phyloP scores from a whole-genome alignment of 2,797 vertebrate species.

The Apogon hyalosoma region DNA sequence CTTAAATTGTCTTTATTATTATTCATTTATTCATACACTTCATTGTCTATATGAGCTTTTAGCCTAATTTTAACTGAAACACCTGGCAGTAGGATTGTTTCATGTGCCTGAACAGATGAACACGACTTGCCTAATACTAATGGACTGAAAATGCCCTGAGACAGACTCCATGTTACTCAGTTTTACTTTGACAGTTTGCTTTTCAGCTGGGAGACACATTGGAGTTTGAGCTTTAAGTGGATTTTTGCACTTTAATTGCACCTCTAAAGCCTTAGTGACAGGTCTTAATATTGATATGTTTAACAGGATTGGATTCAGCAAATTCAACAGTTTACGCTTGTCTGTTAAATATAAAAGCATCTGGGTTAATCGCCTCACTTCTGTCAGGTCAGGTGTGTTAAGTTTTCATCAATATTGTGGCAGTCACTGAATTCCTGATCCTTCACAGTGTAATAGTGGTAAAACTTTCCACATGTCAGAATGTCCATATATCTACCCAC shows the following conservation, averaged over 20 bases:
- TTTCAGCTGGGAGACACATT: not conserved
- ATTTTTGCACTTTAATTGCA: not conserved
- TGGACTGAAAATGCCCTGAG: not conserved
- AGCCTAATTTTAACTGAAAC: too few relatives aligned
- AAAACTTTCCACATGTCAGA: conserved; percentile 32
- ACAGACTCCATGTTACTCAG: not conserved
- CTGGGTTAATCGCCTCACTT: not conserved
- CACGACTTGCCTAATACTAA: too few relatives aligned
- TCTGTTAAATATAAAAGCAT: not conserved
- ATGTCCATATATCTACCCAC: not conserved
- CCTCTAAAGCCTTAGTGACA: not conserved
- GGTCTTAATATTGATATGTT: not conserved
- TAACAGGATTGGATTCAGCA: not conserved
- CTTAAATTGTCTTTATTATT: too few relatives aligned
- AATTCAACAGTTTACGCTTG: not conserved
- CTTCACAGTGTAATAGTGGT: conserved; percentile 21
- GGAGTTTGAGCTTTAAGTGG: not conserved
- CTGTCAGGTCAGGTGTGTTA: not conserved
- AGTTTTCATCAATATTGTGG: conserved; percentile 10
- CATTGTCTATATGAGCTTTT: too few relatives aligned
- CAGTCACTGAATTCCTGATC: conserved; percentile 40
- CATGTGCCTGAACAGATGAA: too few relatives aligned
- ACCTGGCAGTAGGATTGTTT: too few relatives aligned
- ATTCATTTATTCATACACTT: too few relatives aligned
- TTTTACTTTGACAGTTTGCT: not conserved